Percentiles rank a stretch among this genome's conserved stretches.
These are phyloP conservation scores for Microcebus lehilahytsara DNA, from an alignment of 2,113 vertebrate genomes.

Conservation along the genomic window DNA sequence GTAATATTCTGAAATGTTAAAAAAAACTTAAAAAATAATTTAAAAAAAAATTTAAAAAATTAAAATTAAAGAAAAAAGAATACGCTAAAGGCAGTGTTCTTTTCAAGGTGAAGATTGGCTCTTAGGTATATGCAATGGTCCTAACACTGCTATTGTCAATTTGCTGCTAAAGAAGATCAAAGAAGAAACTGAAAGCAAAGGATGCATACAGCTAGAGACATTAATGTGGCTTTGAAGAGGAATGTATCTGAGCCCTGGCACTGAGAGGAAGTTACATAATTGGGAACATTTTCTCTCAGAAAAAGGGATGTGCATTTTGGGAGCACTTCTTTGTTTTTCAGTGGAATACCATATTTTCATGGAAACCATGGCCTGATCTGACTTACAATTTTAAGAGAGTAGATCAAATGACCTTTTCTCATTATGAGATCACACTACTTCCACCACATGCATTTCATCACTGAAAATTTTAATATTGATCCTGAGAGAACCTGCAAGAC, in stretches of 20 bases:
- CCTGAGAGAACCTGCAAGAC: neutral
- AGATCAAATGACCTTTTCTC: neutral
- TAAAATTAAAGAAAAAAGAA: neutral
- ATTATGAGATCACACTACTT: neutral
- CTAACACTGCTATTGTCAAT: neutral
- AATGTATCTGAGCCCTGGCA: neutral
- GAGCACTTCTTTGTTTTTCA: neutral
- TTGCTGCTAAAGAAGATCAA: neutral
- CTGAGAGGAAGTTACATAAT: neutral
- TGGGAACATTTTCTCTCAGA: neutral
- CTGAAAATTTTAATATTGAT: neutral
- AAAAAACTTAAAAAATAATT: no score
- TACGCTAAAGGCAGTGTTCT: neutral
- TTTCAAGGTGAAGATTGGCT: neutral
- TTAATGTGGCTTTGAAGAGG: conserved; percentile 19
- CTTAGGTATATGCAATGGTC: neutral
- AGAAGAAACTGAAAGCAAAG: neutral
- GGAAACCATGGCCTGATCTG: neutral
- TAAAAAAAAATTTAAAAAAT: neutral
- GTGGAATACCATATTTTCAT: neutral
- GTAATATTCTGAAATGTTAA: no score
- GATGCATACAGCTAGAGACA: neutral
- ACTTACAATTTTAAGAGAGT: conserved; percentile 14
- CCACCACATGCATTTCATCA: neutral
- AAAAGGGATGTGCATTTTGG: neutral